phyloP scores from a whole-genome alignment of 2,797 vertebrate genomes.

The Rhabdophis nuchalis region DNA sequence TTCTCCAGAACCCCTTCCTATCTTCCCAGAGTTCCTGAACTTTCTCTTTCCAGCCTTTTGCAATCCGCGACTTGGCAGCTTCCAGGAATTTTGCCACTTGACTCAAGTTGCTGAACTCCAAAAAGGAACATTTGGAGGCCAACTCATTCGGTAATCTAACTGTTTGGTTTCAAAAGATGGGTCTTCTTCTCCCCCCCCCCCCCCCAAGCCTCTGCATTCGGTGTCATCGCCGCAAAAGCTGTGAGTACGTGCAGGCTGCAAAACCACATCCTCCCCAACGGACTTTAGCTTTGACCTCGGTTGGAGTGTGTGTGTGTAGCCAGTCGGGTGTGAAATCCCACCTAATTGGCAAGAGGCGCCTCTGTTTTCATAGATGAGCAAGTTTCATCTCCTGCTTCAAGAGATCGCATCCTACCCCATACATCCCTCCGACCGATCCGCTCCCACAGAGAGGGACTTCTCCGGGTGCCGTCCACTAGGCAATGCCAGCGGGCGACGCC shows the following conservation, averaged over 20 bases:
- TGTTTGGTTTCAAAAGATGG: neutral
- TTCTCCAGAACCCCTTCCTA: neutral
- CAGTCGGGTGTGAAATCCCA: neutral
- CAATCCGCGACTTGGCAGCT: slow-evolving; percentile 1
- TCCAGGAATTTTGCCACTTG: neutral
- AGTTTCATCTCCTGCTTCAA: neutral
- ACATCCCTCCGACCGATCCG: no score
- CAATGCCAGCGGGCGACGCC: no score
- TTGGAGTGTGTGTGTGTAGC: neutral
- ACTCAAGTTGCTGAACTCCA: neutral
- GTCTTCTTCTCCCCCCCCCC: neutral
- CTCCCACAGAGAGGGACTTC: no score
- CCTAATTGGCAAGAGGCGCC: neutral
- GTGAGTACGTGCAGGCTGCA: neutral
- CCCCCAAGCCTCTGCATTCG: neutral
- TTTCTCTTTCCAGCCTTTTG: neutral
- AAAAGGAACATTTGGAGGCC: neutral
- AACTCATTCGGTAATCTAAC: neutral
- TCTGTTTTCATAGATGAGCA: neutral
- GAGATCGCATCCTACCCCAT: no score
- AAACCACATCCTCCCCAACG: neutral
- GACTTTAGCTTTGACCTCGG: neutral
- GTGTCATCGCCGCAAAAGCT: neutral
- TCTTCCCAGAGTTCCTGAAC: neutral
- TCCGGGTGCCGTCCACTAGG: no score